These are phyloP conservation scores for Diploptera punctata DNA, from an alignment of 2,888 invertebrate genomes.

Conservation along the genomic window DNA sequence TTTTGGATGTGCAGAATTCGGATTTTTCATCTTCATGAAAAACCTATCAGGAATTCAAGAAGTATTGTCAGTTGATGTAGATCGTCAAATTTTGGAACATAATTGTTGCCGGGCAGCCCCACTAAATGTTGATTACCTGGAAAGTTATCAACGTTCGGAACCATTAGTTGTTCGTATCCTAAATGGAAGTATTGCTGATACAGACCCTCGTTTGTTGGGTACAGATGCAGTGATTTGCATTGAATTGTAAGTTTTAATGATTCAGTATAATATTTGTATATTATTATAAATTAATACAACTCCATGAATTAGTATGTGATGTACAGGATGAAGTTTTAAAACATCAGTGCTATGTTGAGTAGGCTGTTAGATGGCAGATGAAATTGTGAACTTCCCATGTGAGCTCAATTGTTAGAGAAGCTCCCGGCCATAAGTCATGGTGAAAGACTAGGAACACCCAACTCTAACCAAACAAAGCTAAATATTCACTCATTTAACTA, in stretches of 20 bases:
- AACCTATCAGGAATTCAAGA: constrained; percentile 66
- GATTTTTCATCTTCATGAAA: constrained; percentile 73
- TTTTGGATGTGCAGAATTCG: constrained; percentile 85
- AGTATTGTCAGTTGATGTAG: constrained; percentile 78
- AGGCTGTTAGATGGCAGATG: no score
- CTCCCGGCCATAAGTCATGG: no score
- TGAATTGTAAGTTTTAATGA: constrained; percentile 84
- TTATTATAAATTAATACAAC: no score
- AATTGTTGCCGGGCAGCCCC: constrained; percentile 59
- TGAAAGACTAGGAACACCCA: no score
- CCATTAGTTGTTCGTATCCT: constrained; percentile 68
- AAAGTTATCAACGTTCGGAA: constrained; percentile 54
- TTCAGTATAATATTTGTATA: no score
- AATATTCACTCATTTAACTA: no score
- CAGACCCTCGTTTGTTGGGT: constrained; percentile 69
- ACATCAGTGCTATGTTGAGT: no score
- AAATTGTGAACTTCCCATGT: no score
- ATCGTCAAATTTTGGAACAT: constrained; percentile 59
- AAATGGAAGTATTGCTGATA: constrained; percentile 77
- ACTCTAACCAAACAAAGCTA: no score
- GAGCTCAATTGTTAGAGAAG: no score
- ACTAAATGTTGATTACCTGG: constrained; percentile 63
- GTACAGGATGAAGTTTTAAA: no score
- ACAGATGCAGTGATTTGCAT: constrained; percentile 83
- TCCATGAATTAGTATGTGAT: no score